phyloP scores from a whole-genome alignment of 2,797 vertebrate genomes.

The Bradypodion pumilum region DNA sequence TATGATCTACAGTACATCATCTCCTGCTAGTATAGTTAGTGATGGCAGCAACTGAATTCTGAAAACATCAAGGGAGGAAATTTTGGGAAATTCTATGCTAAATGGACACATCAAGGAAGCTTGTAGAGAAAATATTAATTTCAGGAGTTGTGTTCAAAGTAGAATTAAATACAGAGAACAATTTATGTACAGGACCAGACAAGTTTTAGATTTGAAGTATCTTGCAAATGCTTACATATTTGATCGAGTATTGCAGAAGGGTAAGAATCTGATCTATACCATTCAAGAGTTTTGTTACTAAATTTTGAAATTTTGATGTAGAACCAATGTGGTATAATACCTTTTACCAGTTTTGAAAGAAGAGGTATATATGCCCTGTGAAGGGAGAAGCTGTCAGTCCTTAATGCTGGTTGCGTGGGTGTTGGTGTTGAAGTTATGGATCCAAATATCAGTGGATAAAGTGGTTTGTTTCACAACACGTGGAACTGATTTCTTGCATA shows the following conservation, averaged over 20 bases:
- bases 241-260: not conserved
- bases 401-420: too few relatives aligned
- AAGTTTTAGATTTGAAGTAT: not conserved
- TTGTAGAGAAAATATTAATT: not conserved
- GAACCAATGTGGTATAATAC: too few relatives aligned
- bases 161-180: not conserved
- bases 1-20: too few relatives aligned
- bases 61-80: too few relatives aligned
- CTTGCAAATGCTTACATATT: not conserved
- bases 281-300: not conserved
- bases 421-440: too few relatives aligned
- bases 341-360: too few relatives aligned
- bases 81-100: too few relatives aligned
- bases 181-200: not conserved
- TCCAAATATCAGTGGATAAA: not conserved
- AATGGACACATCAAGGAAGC: not conserved
- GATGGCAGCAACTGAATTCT: too few relatives aligned
- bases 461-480: not conserved
- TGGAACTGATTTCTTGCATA: not conserved
- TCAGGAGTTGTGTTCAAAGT: not conserved
- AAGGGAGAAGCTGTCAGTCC: too few relatives aligned
- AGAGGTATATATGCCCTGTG: too few relatives aligned
- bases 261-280: not conserved
- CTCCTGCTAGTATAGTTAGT: not conserved
- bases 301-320: not conserved